phyloP scores from a whole-genome alignment of 2,113 vertebrate genomes.

The Catharus fuscescens region DNA sequence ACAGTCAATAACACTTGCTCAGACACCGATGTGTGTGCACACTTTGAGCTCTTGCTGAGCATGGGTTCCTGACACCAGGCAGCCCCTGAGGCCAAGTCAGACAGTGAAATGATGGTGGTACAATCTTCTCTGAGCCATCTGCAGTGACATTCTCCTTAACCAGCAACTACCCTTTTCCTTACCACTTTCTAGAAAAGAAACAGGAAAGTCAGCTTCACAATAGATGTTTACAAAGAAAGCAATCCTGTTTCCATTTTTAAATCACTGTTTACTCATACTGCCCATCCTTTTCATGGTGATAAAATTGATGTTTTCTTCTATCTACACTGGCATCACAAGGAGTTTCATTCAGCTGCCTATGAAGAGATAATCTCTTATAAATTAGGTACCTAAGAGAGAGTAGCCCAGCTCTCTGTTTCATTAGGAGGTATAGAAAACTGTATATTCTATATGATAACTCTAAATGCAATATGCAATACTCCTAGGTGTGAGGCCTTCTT shows the following conservation, averaged over 20 bases:
- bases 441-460: not conserved
- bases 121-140: not conserved
- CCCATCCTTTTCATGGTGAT: not conserved
- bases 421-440: not conserved
- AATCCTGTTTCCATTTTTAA: not conserved
- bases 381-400: not conserved
- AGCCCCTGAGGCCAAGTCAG: not conserved
- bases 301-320: not conserved
- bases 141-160: not conserved
- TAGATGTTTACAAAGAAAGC: not conserved
- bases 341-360: not conserved
- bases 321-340: not conserved
- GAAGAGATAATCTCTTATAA: not conserved
- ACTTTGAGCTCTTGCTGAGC: not conserved
- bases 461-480: not conserved
- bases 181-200: not conserved
- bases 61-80: not conserved
- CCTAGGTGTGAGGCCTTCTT: not conserved
- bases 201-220: not conserved
- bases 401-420: not conserved
- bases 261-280: not conserved
- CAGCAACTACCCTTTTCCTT: not conserved
- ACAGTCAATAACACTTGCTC: not conserved
- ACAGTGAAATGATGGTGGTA: not conserved
- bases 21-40: rapidly evolving